Base-by-base conservation (phyloP, 2,888 invertebrate species). In the Cheilosia urbana region DNA sequence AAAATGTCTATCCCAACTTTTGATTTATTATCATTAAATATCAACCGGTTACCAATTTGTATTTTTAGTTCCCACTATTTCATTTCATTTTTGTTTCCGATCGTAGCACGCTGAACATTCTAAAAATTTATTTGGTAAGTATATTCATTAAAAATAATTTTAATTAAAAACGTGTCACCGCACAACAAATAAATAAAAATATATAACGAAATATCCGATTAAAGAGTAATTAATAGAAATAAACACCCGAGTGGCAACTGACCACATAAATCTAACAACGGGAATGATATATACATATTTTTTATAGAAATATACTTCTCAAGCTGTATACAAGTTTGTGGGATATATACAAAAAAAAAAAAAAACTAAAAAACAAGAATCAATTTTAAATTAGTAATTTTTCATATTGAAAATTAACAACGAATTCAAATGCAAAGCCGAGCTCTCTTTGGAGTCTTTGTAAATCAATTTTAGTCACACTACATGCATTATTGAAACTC, bases 1-100 rank as follows among this genome's bases (percentile, higher is more conserved):
- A 27, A 6, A 6, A 6, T 60, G 53, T 37, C 58, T 21, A 9
- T 47, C 65, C 53, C 55, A 66, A 82, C 49, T 77, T 77, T 53
- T 77, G 65, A 78, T 83, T 83, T 78, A 83, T 78, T 83, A 78
- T 21, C 21, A 21, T 72, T 66, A 51, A 80, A 57, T 66, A 65
- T 77, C 71, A 77, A 58, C 58, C 51, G 58, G 51, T 73, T 30
- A 21, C 7, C 21, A 51, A 77, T 77, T 77, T 65, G 53, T 76
- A 76, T 63, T 37, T 77, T 71, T 77, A 77, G 72, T 77, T 77
- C 49, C 13, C 19, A 24, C 55, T 13, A n/a, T 34, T 63, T 73
- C 17, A 34, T n/a, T 51, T 53, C 17, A 34, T n/a, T 51, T 53
- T 37, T 4, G 34, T 27, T 17, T 55, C 4, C 2, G 60, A 66